Evolutionary conservation across 2,113 vertebrate genomes (phyloP).

Genomic region (Tympanuchus pallidicinctus): DNA sequence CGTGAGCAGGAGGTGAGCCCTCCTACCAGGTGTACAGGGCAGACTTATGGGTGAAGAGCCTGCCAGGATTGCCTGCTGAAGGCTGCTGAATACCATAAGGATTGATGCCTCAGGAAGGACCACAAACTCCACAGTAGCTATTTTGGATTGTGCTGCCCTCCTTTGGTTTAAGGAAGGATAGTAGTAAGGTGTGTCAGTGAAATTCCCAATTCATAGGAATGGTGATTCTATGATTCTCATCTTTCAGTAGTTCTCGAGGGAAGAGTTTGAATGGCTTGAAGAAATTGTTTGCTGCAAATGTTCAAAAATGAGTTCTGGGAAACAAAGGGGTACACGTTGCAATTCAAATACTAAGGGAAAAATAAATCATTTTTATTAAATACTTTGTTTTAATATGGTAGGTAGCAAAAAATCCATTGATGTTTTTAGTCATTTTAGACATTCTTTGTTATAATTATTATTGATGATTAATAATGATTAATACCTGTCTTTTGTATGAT

Average conservation of each 20-base stretch:
- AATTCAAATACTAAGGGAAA: background rate
- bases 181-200: background rate
- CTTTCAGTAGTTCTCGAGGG: background rate
- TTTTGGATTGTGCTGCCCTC: background rate
- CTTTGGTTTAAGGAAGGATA: background rate
- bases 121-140: background rate
- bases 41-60: fast-evolving
- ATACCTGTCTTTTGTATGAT: background rate
- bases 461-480: background rate
- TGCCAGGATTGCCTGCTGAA: fast-evolving
- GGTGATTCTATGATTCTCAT: background rate
- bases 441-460: background rate
- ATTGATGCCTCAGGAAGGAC: background rate
- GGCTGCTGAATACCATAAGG: background rate
- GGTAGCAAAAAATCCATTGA: background rate
- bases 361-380: background rate
- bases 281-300: background rate
- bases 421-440: background rate
- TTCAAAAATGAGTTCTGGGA: background rate
- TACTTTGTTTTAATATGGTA: background rate
- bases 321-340: background rate
- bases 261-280: background rate
- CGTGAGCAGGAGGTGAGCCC: background rate
- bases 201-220: background rate
- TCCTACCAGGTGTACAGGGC: fast-evolving